These are phyloP conservation scores for Conomelus anceps DNA, from an alignment of 2,888 invertebrate genomes.

Conservation along the genomic window DNA sequence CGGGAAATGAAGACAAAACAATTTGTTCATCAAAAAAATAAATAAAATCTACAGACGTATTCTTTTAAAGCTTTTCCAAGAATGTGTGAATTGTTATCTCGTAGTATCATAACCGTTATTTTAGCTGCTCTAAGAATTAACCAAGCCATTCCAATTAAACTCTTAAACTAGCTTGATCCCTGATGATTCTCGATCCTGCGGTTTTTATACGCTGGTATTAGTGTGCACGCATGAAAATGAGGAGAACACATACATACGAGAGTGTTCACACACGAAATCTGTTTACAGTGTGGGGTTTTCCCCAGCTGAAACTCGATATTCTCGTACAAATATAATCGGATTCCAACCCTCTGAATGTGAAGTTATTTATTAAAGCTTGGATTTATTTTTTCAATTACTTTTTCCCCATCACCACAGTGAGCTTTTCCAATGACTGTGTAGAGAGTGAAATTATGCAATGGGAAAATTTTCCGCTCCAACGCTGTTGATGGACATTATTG, in stretches of 20 bases:
- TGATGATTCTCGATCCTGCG: not conserved
- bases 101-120: not conserved
- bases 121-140: not conserved
- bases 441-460: not conserved
- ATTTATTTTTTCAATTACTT: not conserved
- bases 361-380: not conserved
- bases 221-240: not conserved
- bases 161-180: not conserved
- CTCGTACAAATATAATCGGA: not conserved
- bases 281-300: not conserved
- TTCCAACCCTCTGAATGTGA: not conserved
- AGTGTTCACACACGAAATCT: not conserved
- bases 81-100: not conserved
- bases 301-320: not conserved
- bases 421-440: not conserved
- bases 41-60: no score
- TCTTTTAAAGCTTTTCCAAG: no score
- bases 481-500: not conserved
- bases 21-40: no score
- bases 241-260: not conserved
- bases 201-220: no score
- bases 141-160: not conserved
- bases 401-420: not conserved
- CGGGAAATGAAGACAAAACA: no score
- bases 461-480: not conserved